Conservation (phyloP, 2,797 vertebrate genomes). For the Bovichtus variegatus region DNA sequence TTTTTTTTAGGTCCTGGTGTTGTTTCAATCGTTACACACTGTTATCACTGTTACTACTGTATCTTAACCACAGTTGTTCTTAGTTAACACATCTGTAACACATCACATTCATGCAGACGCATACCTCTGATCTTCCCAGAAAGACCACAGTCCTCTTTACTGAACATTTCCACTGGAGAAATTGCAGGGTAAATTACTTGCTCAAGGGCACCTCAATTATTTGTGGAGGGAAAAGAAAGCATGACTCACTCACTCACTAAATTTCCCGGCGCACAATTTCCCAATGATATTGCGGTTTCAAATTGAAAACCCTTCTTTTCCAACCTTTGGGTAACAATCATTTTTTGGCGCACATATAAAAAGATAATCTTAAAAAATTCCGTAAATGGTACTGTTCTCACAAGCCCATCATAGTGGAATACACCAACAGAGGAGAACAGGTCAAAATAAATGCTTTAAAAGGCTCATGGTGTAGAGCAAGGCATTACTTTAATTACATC, state of each 20-base stretch:
- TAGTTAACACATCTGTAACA: not conserved
- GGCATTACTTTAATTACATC: constrained; percentile 48
- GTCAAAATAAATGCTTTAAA: constrained; percentile 28
- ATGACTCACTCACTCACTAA: constrained; percentile 39
- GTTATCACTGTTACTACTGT: constrained; percentile 3
- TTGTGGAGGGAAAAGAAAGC: constrained; percentile 50
- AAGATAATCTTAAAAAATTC: constrained; percentile 18
- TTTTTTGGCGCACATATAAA: constrained; percentile 22
- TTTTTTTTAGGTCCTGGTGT: not conserved
- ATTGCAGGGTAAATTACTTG: constrained; percentile 52
- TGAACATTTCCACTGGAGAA: constrained; percentile 37
- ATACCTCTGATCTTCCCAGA: constrained; percentile 2
- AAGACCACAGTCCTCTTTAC: constrained; percentile 14
- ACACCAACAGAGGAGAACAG: constrained; percentile 3
- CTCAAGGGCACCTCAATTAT: constrained; percentile 60
- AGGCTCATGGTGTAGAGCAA: constrained; percentile 27
- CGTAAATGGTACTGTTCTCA: constrained; percentile 6
- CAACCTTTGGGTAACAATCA: constrained; percentile 8
- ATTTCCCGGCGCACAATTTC: not conserved
- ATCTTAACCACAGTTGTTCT: not conserved
- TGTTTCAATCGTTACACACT: constrained; percentile 15
- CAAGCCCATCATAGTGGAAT: constrained; percentile 18
- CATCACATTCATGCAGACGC: constrained; percentile 11
- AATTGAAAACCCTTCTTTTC: constrained; percentile 29
- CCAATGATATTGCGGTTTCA: constrained; percentile 30